Base-by-base conservation (phyloP, 2,113 vertebrate species). In the Mormoops blainvillei region DNA sequence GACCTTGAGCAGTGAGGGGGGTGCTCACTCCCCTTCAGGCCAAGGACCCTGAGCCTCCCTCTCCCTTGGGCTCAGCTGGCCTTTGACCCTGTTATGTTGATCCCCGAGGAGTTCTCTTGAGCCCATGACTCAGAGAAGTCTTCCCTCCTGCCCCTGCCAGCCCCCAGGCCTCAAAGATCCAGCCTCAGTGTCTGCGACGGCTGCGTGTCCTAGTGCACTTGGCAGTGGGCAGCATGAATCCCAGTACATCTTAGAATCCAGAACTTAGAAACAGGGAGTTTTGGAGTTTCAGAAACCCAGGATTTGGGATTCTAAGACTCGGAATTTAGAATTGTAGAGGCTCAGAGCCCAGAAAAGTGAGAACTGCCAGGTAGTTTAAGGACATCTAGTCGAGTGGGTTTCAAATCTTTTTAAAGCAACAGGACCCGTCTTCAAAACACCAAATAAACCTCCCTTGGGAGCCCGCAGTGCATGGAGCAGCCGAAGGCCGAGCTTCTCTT, bases 381-480 rank as follows among this genome's bases (percentile, higher is more conserved):
- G 88, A 45, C 56, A 43, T 76, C 48, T 74, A 33, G 24, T 50
- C 58, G 45, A 43, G 41, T 80, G 86, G 33, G 82, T 91, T 61
- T 83, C 52, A 83, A 33, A 58, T 81, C 41, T 71, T 93, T 85
- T 89, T 73, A 82, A 89, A 95, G 78, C 38, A n/a, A 67, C n/a
- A 58, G 83, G 87, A 89, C 33, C 43, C 92, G 65, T 63, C 52
- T 91, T 82, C 45, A 63, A 54, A 95, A 91, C 18, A 77, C 22
- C 41, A 68, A 16, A 58, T 19, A 71, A 86, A 14, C 13, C 14
- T 38, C 13, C n/a, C 28, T 8, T 48, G 6, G 56, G 65, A 63
- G 68, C 67, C 28, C 9, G 12, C 12, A 22, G 82, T 24, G 19
- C 7, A 1, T 13, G 20, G n/a, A 38, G 5, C 22, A 33, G 56